Percentiles rank a stretch among this genome's conserved stretches.
Evolutionary conservation across 2,888 invertebrate species (phyloP).

Genomic region (Argyresthia goedartella): DNA sequence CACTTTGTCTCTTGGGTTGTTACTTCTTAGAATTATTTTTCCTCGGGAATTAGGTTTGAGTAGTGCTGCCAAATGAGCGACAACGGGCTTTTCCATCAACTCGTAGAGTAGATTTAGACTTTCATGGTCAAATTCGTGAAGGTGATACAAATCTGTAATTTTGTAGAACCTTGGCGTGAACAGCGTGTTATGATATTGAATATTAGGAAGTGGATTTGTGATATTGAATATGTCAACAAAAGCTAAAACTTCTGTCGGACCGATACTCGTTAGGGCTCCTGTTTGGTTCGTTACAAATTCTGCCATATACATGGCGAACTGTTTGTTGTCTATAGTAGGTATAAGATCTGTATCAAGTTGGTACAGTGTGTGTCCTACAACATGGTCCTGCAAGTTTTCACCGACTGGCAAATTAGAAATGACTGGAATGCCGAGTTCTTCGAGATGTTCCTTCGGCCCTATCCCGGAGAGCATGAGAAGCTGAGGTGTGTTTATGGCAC

Average conservation of each 20-base stretch:
- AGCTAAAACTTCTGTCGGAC: constrained; percentile 35
- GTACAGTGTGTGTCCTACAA: constrained; percentile 41
- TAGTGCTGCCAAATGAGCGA: constrained; percentile 66
- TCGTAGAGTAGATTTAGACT: constrained; percentile 23
- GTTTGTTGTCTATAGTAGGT: constrained; percentile 21
- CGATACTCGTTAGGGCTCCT: constrained; percentile 56
- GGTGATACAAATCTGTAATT: constrained; percentile 26
- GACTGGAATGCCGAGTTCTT: constrained; percentile 39
- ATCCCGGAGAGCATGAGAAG: constrained; percentile 64
- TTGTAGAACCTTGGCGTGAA: constrained; percentile 28
- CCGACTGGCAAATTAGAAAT: constrained; percentile 59
- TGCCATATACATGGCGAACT: constrained; percentile 31
- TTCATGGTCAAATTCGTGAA: constrained; percentile 30
- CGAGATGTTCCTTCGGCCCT: constrained; percentile 52
- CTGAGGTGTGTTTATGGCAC: constrained; percentile 63
- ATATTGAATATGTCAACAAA: constrained; percentile 39
- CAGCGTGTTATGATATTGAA: constrained; percentile 35
- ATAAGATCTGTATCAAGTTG: constrained; percentile 25
- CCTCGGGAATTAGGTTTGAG: constrained; percentile 79
- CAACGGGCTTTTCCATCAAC: constrained; percentile 27
- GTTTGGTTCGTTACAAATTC: constrained; percentile 55
- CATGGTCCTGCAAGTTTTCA: constrained; percentile 64
- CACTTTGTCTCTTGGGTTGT: constrained; percentile 64
- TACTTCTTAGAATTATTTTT: constrained; percentile 73
- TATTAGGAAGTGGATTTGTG: constrained; percentile 29